Base-by-base conservation (phyloP, 2,797 vertebrate species). In the Aphelocoma californica region DNA sequence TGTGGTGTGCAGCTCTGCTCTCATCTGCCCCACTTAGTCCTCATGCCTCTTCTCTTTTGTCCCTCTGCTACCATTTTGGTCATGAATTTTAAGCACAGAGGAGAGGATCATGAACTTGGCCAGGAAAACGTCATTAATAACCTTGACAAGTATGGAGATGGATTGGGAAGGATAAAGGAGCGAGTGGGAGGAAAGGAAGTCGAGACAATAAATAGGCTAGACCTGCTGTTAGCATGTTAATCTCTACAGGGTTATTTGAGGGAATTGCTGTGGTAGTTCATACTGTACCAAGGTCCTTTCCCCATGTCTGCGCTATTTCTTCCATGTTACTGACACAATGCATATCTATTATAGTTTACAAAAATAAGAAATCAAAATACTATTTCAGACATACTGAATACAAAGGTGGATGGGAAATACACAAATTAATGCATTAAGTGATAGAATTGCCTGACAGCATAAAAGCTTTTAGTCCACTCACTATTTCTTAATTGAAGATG, bases 131-230 rank as follows among this genome's bases (percentile, higher is more conserved):
- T 91, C 67, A 50, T 95, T 91, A 95, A 85, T 96, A 86, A 95
- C 73, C 91, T 91, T 95, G 94, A 89, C 80, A 90, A 80, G 77
- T 54, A 66, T 82, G 86, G 71, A 91, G 74, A 93, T 96, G 57
- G 93, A 94, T 92, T 95, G 92, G 54, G 62, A 90, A 86, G 91
- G 96, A 95, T 97, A 93, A 91, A 94, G 90, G 67, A 82, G 92
- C 93, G 90, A 96, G 95, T 96, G 91, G 91, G 95, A 96, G 95
- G 91, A 75, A 91, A 96, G 85, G 93, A 96, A 95, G 92, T 64
- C 3, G 5, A 91, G 88, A 86, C 74, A 91, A 58, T 95, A 94
- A 96, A 94, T 96, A 96, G 86, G 53, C 86, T 88, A 73, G 86
- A 66, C 82, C 91, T 95, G 90, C 92, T 96, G 88, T 94, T 94